Conservation (phyloP, 2,797 vertebrate genomes). For the Lepus oiostolus region DNA sequence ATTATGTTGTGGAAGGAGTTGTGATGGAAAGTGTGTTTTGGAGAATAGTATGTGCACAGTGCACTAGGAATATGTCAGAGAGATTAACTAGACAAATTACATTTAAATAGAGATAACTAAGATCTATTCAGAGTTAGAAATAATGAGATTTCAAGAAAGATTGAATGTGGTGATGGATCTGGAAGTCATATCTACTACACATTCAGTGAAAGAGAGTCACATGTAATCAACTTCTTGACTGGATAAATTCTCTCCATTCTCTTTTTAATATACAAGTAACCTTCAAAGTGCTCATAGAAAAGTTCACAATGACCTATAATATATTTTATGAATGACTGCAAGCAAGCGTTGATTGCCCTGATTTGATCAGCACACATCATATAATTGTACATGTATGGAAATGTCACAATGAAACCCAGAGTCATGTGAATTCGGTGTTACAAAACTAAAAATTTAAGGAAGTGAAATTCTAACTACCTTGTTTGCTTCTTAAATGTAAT, state of each 20-base stretch:
- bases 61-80: rapidly evolving
- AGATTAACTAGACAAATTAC: background rate
- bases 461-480: too few relatives aligned
- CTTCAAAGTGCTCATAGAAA: too few relatives aligned
- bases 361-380: too few relatives aligned
- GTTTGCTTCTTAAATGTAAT: too few relatives aligned
- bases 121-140: background rate
- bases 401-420: too few relatives aligned
- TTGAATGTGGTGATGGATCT: background rate
- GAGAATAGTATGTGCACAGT: rapidly evolving
- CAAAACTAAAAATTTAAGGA: too few relatives aligned
- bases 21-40: too few relatives aligned
- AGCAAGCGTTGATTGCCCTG: too few relatives aligned
- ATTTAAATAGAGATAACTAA: background rate
- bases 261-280: background rate
- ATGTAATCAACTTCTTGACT: background rate
- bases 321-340: too few relatives aligned
- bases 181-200: background rate
- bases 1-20: background rate
- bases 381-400: too few relatives aligned
- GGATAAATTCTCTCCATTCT: background rate
- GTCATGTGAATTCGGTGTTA: too few relatives aligned
- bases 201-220: background rate
- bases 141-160: background rate
- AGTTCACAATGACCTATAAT: too few relatives aligned